phyloP scores from a whole-genome alignment of 2,888 invertebrate species.

The Apamea epomidion region DNA sequence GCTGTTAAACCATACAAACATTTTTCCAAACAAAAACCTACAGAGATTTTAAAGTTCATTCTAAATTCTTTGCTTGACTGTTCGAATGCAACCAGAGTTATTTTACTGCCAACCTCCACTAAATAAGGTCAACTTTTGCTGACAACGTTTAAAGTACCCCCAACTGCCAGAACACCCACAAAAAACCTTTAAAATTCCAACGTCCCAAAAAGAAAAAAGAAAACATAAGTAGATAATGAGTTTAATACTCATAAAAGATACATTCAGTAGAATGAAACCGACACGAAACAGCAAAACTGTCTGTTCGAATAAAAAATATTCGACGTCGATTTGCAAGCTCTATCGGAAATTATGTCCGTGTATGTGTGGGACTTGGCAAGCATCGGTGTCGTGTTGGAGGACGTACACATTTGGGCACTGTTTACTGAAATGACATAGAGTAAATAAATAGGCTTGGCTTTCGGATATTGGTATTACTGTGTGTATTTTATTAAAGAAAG shows the following conservation, averaged over 20 bases:
- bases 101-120: no score
- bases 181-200: background rate
- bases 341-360: conserved; percentile 77
- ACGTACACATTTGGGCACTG: conserved; percentile 50
- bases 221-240: conserved; percentile 7
- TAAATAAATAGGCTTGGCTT: conserved; percentile 4
- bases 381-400: conserved; percentile 57
- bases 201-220: background rate
- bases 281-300: conserved; percentile 71
- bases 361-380: conserved; percentile 72
- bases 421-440: conserved; percentile 38
- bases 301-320: conserved; percentile 73
- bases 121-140: no score
- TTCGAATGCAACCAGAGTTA: no score
- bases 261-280: conserved; percentile 69
- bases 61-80: no score
- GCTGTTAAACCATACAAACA: no score
- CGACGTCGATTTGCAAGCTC: conserved; percentile 76
- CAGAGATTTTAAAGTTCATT: no score
- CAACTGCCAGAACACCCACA: background rate
- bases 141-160: background rate
- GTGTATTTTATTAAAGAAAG: background rate
- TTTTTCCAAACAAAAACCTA: no score
- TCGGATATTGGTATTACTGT: background rate
- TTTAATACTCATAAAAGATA: conserved; percentile 49